Conservation (phyloP, 1,140 invertebrate species). For the Drosophila sturtevanti region DNA sequence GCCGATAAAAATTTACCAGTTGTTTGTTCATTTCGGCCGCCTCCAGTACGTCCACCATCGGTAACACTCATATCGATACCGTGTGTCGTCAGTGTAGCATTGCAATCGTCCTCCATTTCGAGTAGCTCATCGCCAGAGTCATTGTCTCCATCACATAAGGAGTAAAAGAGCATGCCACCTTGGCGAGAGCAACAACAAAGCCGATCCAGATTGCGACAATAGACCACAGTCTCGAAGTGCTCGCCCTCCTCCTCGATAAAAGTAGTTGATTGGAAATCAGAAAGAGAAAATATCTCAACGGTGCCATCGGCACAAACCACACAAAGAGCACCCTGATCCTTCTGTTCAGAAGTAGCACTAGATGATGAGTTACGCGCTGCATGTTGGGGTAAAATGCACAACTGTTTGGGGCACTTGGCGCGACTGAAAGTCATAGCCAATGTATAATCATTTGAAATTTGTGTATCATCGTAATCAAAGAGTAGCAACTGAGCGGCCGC, state of each 20-base stretch:
- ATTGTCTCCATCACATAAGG: constrained; percentile 88
- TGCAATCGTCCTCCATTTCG: constrained; percentile 85
- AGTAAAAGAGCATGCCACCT: constrained; percentile 92
- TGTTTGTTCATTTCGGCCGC: background rate
- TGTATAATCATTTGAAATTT: constrained; percentile 86
- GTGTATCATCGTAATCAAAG: constrained; percentile 85
- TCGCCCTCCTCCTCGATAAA: constrained; percentile 87
- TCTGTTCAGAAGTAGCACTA: constrained; percentile 26
- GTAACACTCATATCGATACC: constrained; percentile 63
- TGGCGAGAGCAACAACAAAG: constrained; percentile 91
- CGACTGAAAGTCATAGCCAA: constrained; percentile 85
- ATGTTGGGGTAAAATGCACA: constrained; percentile 86
- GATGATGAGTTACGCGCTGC: background rate
- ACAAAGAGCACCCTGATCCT: constrained; percentile 77
- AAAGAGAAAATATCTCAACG: constrained; percentile 87
- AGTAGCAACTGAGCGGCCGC: constrained; percentile 83
- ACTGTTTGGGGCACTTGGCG: constrained; percentile 87
- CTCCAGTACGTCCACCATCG: constrained; percentile 40
- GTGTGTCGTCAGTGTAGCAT: constrained; percentile 74
- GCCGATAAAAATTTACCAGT: constrained; percentile 4
- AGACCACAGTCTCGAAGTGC: constrained; percentile 89
- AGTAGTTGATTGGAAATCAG: constrained; percentile 86
- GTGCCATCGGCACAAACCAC: constrained; percentile 88
- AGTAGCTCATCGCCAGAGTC: constrained; percentile 87
- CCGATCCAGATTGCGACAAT: constrained; percentile 91